phyloP scores from a whole-genome alignment of 2,113 vertebrate species.

The Trematocara variabile region DNA sequence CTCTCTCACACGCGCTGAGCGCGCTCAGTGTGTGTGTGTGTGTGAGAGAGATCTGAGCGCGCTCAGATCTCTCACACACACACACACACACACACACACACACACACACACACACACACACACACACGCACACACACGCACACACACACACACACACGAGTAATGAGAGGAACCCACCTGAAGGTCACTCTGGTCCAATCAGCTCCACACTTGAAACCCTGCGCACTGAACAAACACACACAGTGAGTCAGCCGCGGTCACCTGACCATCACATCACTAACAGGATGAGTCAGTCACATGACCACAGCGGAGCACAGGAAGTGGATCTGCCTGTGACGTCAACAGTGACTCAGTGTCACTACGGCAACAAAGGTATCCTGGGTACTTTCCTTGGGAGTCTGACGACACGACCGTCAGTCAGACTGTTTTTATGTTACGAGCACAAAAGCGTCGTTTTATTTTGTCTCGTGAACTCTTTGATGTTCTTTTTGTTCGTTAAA shows the following conservation, averaged over 20 bases:
- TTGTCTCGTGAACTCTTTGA: neutral
- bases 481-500: neutral
- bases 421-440: neutral
- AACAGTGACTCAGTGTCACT: neutral
- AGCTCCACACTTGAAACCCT: slow-evolving; percentile 95
- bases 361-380: neutral
- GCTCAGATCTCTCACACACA: no score
- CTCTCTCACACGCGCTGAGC: no score
- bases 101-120: no score
- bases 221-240: slow-evolving; percentile 71
- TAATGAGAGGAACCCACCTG: slow-evolving; percentile 76
- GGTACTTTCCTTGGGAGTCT: neutral
- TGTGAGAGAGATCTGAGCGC: neutral
- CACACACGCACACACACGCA: neutral
- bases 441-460: neutral
- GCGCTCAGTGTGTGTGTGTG: no score
- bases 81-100: no score
- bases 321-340: neutral
- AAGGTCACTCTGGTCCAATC: slow-evolving; percentile 96
- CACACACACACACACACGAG: neutral
- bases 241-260: neutral
- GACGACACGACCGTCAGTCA: neutral
- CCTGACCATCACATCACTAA: neutral
- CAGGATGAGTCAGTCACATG: neutral
- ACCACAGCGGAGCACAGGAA: neutral